Percentiles rank a stretch among this genome's conserved stretches.
phyloP scores from a whole-genome alignment of 2,113 vertebrate genomes.

The Heptranchias perlo region DNA sequence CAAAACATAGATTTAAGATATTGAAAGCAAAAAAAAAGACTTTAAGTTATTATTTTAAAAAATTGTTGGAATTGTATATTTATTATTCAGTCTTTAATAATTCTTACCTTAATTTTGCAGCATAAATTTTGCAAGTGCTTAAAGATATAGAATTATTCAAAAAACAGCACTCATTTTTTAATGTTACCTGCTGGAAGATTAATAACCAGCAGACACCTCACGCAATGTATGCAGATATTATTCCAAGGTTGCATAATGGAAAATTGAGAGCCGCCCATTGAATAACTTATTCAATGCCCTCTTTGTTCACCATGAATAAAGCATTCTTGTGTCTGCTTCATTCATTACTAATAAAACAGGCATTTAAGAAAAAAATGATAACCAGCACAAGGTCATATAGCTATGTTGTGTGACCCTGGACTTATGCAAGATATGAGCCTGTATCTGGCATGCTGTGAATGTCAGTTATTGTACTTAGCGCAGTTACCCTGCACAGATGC shows the following conservation, averaged over 20 bases:
- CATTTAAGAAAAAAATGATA: conserved; percentile 36
- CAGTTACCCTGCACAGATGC: not conserved
- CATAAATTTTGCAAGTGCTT: not conserved
- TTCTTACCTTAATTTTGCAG: not conserved
- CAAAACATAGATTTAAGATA: not conserved
- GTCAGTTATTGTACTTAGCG: conserved; percentile 3
- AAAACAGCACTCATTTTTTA: not conserved
- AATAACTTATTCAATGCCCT: conserved; percentile 27
- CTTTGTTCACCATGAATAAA: conserved; percentile 34
- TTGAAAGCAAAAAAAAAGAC: not conserved
- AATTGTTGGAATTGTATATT: not conserved
- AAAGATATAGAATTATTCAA: not conserved
- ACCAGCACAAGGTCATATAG: conserved; percentile 22
- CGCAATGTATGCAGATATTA: not conserved
- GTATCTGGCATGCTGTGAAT: conserved; percentile 25
- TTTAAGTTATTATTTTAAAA: not conserved
- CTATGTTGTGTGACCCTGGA: conserved; percentile 7
- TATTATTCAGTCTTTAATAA: not conserved
- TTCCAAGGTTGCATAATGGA: not conserved
- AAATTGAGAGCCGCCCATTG: conserved; percentile 9
- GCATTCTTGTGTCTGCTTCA: conserved; percentile 32
- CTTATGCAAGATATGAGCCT: conserved; percentile 17
- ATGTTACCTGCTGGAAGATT: conserved; percentile 14
- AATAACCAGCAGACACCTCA: not conserved
- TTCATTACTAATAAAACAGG: conserved; percentile 37